Conservation (phyloP, 2,888 invertebrate species). For the Noctua janthina region DNA sequence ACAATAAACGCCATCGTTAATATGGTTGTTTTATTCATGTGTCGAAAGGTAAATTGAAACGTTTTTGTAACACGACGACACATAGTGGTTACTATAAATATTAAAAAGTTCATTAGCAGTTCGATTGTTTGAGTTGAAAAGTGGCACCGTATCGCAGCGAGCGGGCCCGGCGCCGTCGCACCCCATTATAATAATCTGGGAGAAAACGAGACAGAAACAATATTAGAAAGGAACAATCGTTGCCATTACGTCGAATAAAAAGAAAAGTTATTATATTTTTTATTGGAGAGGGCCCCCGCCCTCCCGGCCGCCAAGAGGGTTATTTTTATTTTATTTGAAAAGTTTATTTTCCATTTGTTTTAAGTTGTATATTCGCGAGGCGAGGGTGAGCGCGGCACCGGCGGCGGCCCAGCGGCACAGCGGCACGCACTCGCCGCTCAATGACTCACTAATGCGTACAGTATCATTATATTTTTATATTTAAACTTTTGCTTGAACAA, state of each 20-base stretch:
- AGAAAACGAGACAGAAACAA: constrained; percentile 84
- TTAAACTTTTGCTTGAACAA: constrained; percentile 88
- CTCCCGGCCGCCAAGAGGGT: constrained; percentile 88
- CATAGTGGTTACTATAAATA: constrained; percentile 58
- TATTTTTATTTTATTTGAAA: constrained; percentile 91
- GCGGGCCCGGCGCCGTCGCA: constrained; percentile 66
- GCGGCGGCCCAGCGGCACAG: constrained; percentile 46
- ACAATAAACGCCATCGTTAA: constrained; percentile 18
- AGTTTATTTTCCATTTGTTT: constrained; percentile 90
- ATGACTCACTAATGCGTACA: constrained; percentile 90
- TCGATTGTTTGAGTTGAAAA: constrained; percentile 61
- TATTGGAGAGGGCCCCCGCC: constrained; percentile 89
- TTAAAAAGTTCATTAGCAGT: constrained; percentile 67
- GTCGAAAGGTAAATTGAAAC: constrained; percentile 51
- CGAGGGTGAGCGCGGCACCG: constrained; percentile 82
- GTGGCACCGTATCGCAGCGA: constrained; percentile 66
- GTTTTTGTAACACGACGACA: constrained; percentile 45
- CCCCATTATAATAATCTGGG: constrained; percentile 87
- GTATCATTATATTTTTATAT: constrained; percentile 90
- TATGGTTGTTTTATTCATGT: constrained; percentile 21
- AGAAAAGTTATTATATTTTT: constrained; percentile 91
- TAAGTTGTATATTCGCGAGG: constrained; percentile 88
- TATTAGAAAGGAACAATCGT: constrained; percentile 88
- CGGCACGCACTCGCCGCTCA: constrained; percentile 83
- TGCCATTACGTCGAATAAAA: constrained; percentile 90